Evolutionary conservation across 1,140 invertebrate species (phyloP).

Genomic region (Patella vulgata): DNA sequence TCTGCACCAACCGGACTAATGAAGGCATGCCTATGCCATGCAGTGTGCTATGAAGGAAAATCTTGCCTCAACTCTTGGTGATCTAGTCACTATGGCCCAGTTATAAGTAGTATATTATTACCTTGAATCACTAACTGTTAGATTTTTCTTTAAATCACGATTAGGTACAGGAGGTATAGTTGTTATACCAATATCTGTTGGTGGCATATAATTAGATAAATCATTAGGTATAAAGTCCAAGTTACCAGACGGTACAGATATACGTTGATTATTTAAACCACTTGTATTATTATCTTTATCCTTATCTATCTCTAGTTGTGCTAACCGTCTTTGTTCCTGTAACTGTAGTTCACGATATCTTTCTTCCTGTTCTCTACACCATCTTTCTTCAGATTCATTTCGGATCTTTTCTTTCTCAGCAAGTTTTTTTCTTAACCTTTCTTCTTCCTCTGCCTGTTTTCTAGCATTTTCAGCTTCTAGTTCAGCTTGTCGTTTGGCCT

Average conservation of each 20-base stretch:
- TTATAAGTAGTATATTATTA: conserved; percentile 7
- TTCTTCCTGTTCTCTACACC: conserved; percentile 47
- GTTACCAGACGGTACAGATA: conserved; percentile 32
- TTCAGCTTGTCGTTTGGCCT: too few relatives aligned
- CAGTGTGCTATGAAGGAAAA: too few relatives aligned
- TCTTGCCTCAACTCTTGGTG: too few relatives aligned
- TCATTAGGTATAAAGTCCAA: conserved; percentile 41
- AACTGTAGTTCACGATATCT: conserved; percentile 44
- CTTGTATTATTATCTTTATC: conserved; percentile 6
- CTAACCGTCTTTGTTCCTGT: conserved; percentile 39
- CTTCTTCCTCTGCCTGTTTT: conserved; percentile 44
- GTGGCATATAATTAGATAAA: conserved; percentile 12
- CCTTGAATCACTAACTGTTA: conserved; percentile 39
- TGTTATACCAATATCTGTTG: conserved; percentile 13
- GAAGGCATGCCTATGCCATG: too few relatives aligned
- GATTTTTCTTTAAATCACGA: conserved; percentile 53
- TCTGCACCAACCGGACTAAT: too few relatives aligned
- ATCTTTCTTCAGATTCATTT: conserved; percentile 45
- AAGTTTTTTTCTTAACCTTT: conserved; percentile 35
- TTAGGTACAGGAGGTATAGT: conserved; percentile 36
- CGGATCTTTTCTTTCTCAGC: conserved; percentile 65
- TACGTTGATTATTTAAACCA: conserved; percentile 42
- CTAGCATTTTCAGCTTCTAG: too few relatives aligned
- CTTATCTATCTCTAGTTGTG: neutral
- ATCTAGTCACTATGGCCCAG: too few relatives aligned